These are phyloP conservation scores for Tenodera sinensis DNA, from an alignment of 2,888 invertebrate genomes.

Conservation along the genomic window DNA sequence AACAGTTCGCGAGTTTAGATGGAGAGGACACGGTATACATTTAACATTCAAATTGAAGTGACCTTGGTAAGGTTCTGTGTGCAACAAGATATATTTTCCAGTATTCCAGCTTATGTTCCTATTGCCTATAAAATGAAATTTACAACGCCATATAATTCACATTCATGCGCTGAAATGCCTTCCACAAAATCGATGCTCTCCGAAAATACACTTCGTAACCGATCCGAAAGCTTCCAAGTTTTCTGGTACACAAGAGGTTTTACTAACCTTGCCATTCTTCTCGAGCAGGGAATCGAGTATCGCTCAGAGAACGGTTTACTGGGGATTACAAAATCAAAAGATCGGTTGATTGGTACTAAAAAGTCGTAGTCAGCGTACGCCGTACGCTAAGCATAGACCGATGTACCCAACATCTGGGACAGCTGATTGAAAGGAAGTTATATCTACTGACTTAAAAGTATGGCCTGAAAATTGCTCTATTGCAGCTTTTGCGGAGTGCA, in stretches of 20 bases:
- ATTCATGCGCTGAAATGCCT: background rate
- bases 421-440: no score
- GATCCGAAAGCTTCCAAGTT: background rate
- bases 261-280: background rate
- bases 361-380: no score
- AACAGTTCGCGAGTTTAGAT: no score
- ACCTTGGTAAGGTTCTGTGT: no score
- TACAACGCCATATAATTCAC: background rate
- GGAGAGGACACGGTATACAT: no score
- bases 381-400: no score
- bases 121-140: background rate
- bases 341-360: no score
- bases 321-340: background rate
- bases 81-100: background rate
- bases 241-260: background rate
- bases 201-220: background rate
- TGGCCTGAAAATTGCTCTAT: no score
- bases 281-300: background rate
- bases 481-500: no score
- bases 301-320: background rate
- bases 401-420: no score
- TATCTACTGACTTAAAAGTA: no score
- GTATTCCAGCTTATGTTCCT: background rate
- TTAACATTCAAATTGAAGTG: no score
- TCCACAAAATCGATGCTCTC: background rate